Conservation (phyloP, 37 sponge, comb jelly and placozoan genomes). For the Lycopodina hypogea region DNA sequence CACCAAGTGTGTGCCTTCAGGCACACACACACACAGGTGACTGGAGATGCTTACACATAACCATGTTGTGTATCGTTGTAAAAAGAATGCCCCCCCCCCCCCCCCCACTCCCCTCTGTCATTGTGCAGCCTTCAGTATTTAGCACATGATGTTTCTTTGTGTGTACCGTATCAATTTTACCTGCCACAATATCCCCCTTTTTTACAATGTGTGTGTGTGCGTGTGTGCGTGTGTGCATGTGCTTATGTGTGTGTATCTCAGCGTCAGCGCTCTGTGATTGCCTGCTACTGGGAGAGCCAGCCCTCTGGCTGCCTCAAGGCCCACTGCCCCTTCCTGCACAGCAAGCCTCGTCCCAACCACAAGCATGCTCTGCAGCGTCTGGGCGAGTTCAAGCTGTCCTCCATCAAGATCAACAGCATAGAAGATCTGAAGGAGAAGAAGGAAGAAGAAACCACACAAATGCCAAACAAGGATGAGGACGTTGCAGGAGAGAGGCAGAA, state of each 20-base stretch:
- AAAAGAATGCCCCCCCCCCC: too few species aligned
- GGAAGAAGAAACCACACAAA: constrained; percentile 3
- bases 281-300: constrained; percentile 84
- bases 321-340: constrained; percentile 72
- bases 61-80: too few species aligned
- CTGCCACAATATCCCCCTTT: too few species aligned
- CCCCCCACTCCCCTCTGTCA: too few species aligned
- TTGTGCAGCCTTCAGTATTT: too few species aligned
- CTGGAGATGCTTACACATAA: too few species aligned
- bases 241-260: not conserved
- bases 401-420: constrained; percentile 49
- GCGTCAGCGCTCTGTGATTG: constrained; percentile 66
- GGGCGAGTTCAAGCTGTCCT: constrained; percentile 17
- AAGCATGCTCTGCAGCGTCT: constrained; percentile 26
- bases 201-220: too few species aligned
- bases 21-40: constrained; percentile 17
- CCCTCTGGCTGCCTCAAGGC: constrained; percentile 66
- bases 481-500: not conserved
- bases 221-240: too few species aligned
- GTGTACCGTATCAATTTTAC: too few species aligned
- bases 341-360: constrained; percentile 25
- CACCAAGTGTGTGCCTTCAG: constrained; percentile 74
- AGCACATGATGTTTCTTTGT: too few species aligned
- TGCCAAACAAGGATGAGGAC: too few species aligned
- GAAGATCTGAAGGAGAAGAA: constrained; percentile 38